Evolutionary conservation across 2,113 vertebrate genomes (phyloP), one percentile per base, ranked within the genome.

Genomic region (Coracopsis vasa): DNA sequence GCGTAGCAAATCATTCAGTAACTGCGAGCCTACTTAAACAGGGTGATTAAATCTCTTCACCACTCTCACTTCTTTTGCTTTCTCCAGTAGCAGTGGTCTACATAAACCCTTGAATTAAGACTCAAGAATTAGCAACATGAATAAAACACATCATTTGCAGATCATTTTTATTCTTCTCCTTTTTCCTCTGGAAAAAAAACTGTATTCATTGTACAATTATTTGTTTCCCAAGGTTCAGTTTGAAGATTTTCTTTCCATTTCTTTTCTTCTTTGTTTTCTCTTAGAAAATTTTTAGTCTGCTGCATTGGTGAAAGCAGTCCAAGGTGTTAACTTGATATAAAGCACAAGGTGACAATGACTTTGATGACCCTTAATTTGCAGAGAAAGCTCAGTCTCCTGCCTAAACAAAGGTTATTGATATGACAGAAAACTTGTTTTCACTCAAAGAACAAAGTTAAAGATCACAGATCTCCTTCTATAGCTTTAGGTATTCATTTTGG

Each of bases 11-110:
- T 27, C 17, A 72, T 58, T 62, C n/a, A 42, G 17, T 15, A 86
- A 24, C 16, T 91, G 5, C 0, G 1, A 84, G 50, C 4, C 23
- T 56, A n/a, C 64, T 75, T 60, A 72, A 72, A 82, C 51, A 25
- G 15, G 35, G 14, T 47, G 35, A 64, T 33, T 64, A 78, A 78
- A 25, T 79, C 70, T 80, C 60, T 44, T 58, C 33, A 89, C 3
- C 16, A 39, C 1, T 24, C 10, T 54, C 2, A 0, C 42, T 27
- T 31, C 47, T 74, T 48, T 9, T 27, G 0, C 2, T 69, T 77
- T 31, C 31, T 60, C 4, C 31, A 48, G 6, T 31, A 37, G 4
- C 19, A 10, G 16, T 35, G 24, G 6, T 71, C 44, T n/a, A 47
- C 20, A 64, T 79, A 87, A 94, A 91, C 13, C 39, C 70, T 39